Base-by-base conservation (phyloP, 2,888 invertebrate genomes). In the Axea sp. region DNA sequence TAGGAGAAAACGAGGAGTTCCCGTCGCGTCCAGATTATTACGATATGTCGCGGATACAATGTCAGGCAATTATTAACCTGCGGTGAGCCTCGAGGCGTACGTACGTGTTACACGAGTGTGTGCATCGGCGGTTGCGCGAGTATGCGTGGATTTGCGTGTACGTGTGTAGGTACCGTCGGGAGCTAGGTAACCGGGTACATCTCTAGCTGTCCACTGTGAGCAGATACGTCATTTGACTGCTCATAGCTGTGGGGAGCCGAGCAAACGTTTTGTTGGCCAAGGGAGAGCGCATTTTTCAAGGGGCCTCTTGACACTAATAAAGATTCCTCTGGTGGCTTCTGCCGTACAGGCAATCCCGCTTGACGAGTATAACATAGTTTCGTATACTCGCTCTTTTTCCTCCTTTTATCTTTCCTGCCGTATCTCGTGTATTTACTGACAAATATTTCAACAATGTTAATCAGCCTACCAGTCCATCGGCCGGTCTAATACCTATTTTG, bases 31-130 rank as follows among this genome's bases (percentile, higher is more conserved):
- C 57, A 71, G 71, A 71, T 71, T 71, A 82, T 81, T 79, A 78
- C 81, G 81, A 82, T 82, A 81, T 78, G 79, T 81, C 79, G 76
- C 77, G 76, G 72, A 76, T 79, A 82, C 82, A 83, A 82, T 81
- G 80, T 79, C 77, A 77, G 78, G 77, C 81, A 82, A 82, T 83
- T 82, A 83, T 83, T 82, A 82, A 82, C 80, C 81, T 78, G 81
- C 78, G 75, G 80, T 59, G 80, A 77, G 72, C 73, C 74, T 47
- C 39, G 33, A 37, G 60, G 62, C 39, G 37, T 14, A 71, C 53
- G 43, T 59, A 33, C 14, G 35, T 11, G 33, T 24, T 39, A 22
- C 22, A 22, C 33, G 55, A n/a, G 45, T 9, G 7, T 9, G 24
- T 11, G 17, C 15, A 9, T 4, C 24, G 6, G 9, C 14, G 22